Evolutionary conservation across 1,140 invertebrate species (phyloP).

Genomic region (Halesus radiatus): DNA sequence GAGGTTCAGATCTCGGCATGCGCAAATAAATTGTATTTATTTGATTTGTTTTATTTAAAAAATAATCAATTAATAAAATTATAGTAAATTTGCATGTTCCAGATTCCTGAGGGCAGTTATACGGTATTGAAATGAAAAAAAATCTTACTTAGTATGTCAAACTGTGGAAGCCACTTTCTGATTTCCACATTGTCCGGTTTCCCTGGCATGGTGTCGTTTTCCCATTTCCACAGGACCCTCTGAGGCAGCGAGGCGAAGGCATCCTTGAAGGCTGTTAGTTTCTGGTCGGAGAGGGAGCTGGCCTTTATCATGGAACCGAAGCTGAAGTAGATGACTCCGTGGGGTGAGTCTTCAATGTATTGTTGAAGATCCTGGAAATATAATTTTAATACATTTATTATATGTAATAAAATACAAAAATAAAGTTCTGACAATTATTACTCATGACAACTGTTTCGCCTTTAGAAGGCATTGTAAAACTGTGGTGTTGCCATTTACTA

Average conservation of each 20-base stretch:
- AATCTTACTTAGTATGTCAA: conserved; percentile 71
- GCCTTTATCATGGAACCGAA: conserved; percentile 72
- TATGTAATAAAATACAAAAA: no score
- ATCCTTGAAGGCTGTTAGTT: conserved; percentile 66
- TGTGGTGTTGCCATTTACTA: no score
- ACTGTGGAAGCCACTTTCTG: conserved; percentile 76
- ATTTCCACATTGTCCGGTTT: conserved; percentile 72
- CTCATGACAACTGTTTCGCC: no score
- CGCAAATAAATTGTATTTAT: no score
- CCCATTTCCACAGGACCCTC: conserved; percentile 76
- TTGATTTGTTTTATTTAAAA: no score
- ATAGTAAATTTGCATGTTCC: no score
- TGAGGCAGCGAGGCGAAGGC: conserved; percentile 72
- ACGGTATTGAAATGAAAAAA: neutral
- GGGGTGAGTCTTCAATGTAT: conserved; percentile 72
- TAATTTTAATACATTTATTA: no score
- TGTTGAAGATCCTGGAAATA: conserved; percentile 70
- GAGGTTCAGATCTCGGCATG: no score
- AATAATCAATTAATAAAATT: no score
- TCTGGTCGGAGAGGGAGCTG: conserved; percentile 64
- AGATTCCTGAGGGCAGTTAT: no score
- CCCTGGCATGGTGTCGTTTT: conserved; percentile 67
- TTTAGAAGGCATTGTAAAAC: no score
- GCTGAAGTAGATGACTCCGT: conserved; percentile 77
- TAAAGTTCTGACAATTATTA: no score